phyloP scores from a whole-genome alignment of 1,140 invertebrate species.

The Achroia grisella region DNA sequence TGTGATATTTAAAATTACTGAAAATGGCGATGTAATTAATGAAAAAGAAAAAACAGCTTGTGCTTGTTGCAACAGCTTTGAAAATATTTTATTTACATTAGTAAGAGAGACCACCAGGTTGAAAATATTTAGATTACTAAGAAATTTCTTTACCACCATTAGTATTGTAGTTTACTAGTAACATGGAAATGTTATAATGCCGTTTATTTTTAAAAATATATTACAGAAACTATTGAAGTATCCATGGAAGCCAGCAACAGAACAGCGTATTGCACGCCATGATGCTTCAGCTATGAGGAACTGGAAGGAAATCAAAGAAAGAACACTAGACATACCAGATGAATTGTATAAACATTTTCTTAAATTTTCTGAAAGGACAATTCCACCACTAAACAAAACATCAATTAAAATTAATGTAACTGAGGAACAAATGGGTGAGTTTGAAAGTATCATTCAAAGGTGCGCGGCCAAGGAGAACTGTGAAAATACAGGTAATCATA shows the following conservation, averaged over 20 bases:
- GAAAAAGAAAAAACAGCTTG: too few species aligned
- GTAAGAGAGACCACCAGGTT: too few species aligned
- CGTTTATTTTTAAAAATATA: conserved; percentile 7
- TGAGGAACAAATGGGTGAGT: conserved; percentile 53
- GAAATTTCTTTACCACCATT: too few species aligned
- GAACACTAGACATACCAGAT: conserved; percentile 66
- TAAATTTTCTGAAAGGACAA: conserved; percentile 77
- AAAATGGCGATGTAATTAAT: too few species aligned
- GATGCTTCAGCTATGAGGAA: conserved; percentile 79
- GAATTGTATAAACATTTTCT: conserved; percentile 75
- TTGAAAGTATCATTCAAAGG: conserved; percentile 50
- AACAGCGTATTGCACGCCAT: conserved; percentile 75
- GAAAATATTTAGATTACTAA: too few species aligned
- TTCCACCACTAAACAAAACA: conserved; percentile 53
- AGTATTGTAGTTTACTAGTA: too few species aligned
- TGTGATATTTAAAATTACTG: too few species aligned
- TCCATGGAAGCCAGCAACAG: conserved; percentile 76
- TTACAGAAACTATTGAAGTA: conserved; percentile 78
- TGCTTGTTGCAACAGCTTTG: too few species aligned
- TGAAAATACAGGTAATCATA: conserved; percentile 12
- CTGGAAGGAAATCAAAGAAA: conserved; percentile 77
- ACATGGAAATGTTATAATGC: too few species aligned
- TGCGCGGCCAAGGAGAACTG: conserved; percentile 39
- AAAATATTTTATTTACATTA: too few species aligned
- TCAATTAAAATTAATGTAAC: conserved; percentile 54